Evolutionary conservation across 2,113 vertebrate genomes (phyloP), one percentile per base, ranked within the genome.

Genomic region (Amia ocellicauda): DNA sequence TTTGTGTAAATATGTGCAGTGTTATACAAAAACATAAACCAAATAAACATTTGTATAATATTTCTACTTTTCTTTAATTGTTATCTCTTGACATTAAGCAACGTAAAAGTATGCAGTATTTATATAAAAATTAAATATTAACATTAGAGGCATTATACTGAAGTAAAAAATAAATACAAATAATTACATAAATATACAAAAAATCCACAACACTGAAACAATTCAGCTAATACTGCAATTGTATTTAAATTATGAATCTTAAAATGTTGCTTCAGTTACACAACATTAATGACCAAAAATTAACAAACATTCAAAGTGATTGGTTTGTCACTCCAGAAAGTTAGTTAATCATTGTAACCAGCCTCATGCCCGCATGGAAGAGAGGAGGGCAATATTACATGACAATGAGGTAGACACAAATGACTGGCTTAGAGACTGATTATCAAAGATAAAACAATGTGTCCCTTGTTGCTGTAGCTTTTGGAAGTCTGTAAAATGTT

Each of bases 161-260:
- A 80, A 79, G 85, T 78, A 78, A 92, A 85, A 93, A 98, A 97
- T 97, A 98, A 98, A 98, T 98, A 98, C 86, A 91, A 70, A 90
- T 94, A 89, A 88, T 93, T 93, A 93, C 90, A 94, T 91, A 92
- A 95, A 94, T 92, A 93, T 93, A 95, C 90, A 93, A 66, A 85
- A 87, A 89, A 80, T 83, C 82, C 86, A 89, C 63, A 80, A 71
- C 70, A 78, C 83, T 91, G 84, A 88, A 90, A 91, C 69, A 83
- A 67, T 82, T 89, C 90, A 85, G 86, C 90, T 86, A 92, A 93
- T 88, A 88, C 85, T 91, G 91, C 82, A 85, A 83, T 89, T 81
- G 74, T 71, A 86, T 89, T 78, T 83, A 86, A 83, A 79, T 87
- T 85, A 83, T n/a, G n/a, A n/a, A n/a, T 36, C 31, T 36, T 36